Evolutionary conservation across 2,113 vertebrate species (phyloP), one percentile per base, ranked within the genome.

Genomic region (Actenoides hombroni): DNA sequence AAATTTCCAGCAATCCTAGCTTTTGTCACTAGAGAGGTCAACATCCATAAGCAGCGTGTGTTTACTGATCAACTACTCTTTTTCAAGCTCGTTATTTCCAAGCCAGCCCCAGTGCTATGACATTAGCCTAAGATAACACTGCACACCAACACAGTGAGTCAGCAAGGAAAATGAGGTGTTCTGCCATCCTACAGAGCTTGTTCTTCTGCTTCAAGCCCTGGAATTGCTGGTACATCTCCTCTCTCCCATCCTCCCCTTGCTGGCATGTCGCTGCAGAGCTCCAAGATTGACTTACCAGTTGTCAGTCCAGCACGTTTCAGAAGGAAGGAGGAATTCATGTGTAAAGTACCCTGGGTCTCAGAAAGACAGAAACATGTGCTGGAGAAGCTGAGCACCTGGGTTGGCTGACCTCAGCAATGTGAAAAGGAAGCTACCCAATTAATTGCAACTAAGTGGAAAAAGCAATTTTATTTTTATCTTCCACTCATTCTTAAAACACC

Each of bases 261-360:
- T 61, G 17, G 6, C 67, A 48, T 20, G 18, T 37, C 5, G 2
- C 57, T 51, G 92, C 73, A 90, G 25, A 57, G 80, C 86, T 85
- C 83, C 64, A 89, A 46, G 63, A 69, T 44, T 83, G 70, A 82
- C 82, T 94, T 94, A 82, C 46, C 86, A 96, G 92, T 92, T 96
- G 87, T 94, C 95, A 97, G 83, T 61, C 74, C 67, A 92, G 82
- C 81, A 93, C 86, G 79, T 95, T 95, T 74, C 78, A 91, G 53
- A 96, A 90, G 78, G 85, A 97, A 93, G 64, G 37, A 94, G 35
- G 54, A 92, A 96, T 97, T 96, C 91, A 90, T 86, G 86, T 96
- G 88, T 96, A 64, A 97, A 97, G 83, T 92, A 93, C 25, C 57
- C 67, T 65, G 37, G 54, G 82, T 88, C 93, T 97, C 75, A 67